Evolutionary conservation across 2,797 vertebrate species (phyloP).

Genomic region (Centropyge bicolor): DNA sequence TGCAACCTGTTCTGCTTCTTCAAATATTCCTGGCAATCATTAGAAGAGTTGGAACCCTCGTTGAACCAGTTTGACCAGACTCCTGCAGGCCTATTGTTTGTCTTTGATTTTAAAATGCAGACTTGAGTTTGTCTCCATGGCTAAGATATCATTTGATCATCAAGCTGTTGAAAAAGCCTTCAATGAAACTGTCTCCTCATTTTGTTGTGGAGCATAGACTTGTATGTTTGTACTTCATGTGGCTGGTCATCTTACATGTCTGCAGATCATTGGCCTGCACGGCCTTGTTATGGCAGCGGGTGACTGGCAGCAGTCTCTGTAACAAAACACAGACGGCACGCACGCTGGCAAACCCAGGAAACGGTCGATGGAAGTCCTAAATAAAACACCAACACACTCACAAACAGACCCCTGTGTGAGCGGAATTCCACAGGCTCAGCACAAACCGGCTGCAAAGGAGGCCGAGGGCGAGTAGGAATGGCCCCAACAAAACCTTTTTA

Average conservation of each 20-base stretch:
- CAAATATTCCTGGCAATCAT: background rate
- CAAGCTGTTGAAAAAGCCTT: background rate
- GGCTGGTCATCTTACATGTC: background rate
- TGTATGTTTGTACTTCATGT: conserved; percentile 7
- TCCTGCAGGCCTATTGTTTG: background rate
- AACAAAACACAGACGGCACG: conserved; percentile 28
- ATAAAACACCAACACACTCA: conserved; percentile 45
- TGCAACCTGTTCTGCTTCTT: background rate
- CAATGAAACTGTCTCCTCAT: background rate
- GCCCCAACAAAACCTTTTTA: conserved; percentile 36
- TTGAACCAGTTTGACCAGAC: background rate
- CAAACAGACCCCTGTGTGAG: conserved; percentile 55
- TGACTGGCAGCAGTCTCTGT: conserved; percentile 44
- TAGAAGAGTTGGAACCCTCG: background rate
- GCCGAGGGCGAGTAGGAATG: conserved; percentile 16
- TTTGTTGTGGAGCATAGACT: background rate
- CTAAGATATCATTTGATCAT: background rate
- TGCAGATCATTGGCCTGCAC: conserved; percentile 18
- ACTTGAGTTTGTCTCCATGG: background rate
- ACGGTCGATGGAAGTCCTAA: conserved; percentile 35
- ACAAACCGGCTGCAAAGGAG: conserved; percentile 48
- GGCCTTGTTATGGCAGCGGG: conserved; percentile 2
- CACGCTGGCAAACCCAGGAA: conserved; percentile 37
- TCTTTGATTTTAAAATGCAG: background rate
- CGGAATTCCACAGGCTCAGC: conserved; percentile 56